These are phyloP conservation scores for Cryptus armator DNA, from an alignment of 2,888 invertebrate genomes.

Conservation along the genomic window DNA sequence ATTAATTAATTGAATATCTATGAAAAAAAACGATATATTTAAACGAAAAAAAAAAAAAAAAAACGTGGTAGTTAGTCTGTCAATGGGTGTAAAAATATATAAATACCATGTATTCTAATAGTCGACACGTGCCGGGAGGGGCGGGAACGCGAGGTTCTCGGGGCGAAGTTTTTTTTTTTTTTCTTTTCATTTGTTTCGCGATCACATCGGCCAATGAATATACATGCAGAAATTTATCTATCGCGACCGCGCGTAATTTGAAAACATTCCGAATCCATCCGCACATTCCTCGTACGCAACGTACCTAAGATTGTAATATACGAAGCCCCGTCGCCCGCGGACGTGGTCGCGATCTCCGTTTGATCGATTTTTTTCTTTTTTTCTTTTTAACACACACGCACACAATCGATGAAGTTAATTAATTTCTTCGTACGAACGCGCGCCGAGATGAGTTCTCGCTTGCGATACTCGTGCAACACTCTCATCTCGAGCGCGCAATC, in stretches of 20 bases:
- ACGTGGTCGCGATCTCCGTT: constrained; percentile 1
- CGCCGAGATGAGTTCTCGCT: neutral
- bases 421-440: neutral
- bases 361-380: neutral
- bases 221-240: neutral
- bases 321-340: neutral
- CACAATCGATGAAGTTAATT: neutral
- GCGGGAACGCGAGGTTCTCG: constrained; percentile 68
- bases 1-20: constrained; percentile 83
- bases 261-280: constrained; percentile 57
- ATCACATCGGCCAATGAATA: constrained; percentile 6
- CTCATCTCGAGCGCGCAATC: neutral
- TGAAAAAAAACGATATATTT: constrained; percentile 79
- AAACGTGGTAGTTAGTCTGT: constrained; percentile 84
- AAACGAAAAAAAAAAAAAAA: constrained; percentile 82
- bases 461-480: neutral
- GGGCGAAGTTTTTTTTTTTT: constrained; percentile 47
- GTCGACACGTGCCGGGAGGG: constrained; percentile 67
- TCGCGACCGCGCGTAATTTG: constrained; percentile 27
- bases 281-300: constrained; percentile 56
- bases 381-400: neutral
- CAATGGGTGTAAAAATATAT: constrained; percentile 84
- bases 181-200: neutral
- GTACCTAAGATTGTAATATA: constrained; percentile 27
- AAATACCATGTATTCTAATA: constrained; percentile 80